These are phyloP conservation scores for Carassius carassius DNA, from an alignment of 2,113 vertebrate genomes.

Conservation along the genomic window DNA sequence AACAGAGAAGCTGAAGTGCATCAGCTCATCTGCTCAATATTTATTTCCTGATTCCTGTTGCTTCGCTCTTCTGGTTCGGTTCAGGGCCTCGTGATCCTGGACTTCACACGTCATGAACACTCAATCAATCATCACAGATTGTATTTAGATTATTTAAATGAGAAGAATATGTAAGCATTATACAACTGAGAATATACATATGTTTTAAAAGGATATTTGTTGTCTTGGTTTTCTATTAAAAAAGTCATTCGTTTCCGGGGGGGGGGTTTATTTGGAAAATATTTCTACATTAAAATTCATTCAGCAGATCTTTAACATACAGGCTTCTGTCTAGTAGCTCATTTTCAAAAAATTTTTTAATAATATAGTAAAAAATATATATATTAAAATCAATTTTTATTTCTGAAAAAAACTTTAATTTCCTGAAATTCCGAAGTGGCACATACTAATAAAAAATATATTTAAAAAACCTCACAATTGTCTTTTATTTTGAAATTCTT, in stretches of 20 bases:
- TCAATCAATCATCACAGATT: slow-evolving; percentile 56
- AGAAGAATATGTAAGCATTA: slow-evolving; percentile 56
- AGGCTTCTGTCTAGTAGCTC: no score
- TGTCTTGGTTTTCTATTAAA: neutral
- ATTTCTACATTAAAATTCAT: no score
- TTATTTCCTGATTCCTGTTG: neutral
- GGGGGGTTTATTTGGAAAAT: no score
- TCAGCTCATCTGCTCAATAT: slow-evolving; percentile 3
- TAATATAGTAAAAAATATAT: no score
- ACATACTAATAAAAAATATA: no score
- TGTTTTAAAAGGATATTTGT: slow-evolving; percentile 49
- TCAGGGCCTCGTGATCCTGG: neutral
- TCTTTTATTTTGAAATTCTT: no score
- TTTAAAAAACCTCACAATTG: no score
- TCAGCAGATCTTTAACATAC: no score
- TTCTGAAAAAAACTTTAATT: no score
- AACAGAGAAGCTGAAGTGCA: slow-evolving; percentile 5
- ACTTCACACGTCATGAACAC: neutral
- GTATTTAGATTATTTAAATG: slow-evolving; percentile 63
- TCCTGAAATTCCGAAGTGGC: no score
- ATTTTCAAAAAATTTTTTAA: no score
- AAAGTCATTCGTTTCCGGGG: neutral
- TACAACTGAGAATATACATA: slow-evolving; percentile 51
- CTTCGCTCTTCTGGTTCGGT: neutral
- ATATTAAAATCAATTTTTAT: no score